Conservation (phyloP, 2,888 invertebrate species). For the Aleiodes testaceus region DNA sequence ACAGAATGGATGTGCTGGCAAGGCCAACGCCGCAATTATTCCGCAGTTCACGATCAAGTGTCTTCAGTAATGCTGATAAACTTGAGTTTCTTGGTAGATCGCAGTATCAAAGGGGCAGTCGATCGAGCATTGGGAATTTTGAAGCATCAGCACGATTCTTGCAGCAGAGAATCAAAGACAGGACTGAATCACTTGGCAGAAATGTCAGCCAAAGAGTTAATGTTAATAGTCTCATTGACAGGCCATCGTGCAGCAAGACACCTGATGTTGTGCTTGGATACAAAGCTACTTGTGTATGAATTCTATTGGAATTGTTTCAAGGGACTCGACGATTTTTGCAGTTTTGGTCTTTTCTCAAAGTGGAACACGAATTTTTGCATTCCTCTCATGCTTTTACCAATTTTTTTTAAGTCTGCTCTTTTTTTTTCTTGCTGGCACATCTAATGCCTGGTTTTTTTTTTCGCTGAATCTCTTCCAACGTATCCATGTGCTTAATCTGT, state of each 20-base stretch:
- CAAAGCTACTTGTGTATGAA: conserved; percentile 65
- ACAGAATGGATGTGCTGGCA: conserved; percentile 57
- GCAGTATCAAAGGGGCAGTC: conserved; percentile 51
- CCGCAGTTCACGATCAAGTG: conserved; percentile 57
- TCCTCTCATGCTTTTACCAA: too few relatives aligned
- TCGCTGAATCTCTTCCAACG: too few relatives aligned
- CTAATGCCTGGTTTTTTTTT: too few relatives aligned
- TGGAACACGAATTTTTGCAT: too few relatives aligned
- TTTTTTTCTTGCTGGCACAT: too few relatives aligned
- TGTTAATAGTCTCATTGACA: conserved; percentile 48
- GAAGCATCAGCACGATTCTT: conserved; percentile 51
- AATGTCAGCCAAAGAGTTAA: conserved; percentile 7
- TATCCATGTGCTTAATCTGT: too few relatives aligned
- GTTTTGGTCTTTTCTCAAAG: too few relatives aligned
- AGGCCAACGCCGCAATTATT: conserved; percentile 49
- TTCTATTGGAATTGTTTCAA: neutral
- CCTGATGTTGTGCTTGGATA: conserved; percentile 63
- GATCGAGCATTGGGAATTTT: conserved; percentile 53
- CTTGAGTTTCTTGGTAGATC: conserved; percentile 50
- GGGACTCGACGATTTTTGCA: too few relatives aligned
- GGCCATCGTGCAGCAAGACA: conserved; percentile 65
- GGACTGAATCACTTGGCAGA: conserved; percentile 32
- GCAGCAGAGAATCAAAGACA: conserved; percentile 44
- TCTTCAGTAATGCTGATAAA: conserved; percentile 58
- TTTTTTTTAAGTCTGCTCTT: too few relatives aligned